Evolutionary conservation across 1,140 invertebrate genomes (phyloP).

Genomic region (Solenopsis fugax): DNA sequence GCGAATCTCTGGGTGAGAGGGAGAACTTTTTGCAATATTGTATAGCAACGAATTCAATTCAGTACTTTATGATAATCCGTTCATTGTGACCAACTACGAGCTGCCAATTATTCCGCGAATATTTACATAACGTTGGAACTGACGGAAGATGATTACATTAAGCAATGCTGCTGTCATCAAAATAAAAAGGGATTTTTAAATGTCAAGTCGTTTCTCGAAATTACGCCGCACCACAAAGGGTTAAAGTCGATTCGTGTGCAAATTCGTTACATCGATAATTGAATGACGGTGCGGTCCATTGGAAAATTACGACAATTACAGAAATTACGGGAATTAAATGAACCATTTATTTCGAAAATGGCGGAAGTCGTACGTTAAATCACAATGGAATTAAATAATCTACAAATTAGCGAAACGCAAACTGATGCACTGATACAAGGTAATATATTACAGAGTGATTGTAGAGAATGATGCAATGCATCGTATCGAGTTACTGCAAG

Average conservation of each 20-base stretch:
- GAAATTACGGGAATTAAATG: conserved; percentile 50
- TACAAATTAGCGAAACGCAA: conserved; percentile 19
- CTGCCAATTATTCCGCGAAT: conserved; percentile 6
- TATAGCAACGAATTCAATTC: not conserved
- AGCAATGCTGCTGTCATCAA: conserved; percentile 6
- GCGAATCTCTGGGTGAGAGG: not conserved
- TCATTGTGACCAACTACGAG: not conserved
- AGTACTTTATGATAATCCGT: not conserved
- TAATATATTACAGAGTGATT: not conserved
- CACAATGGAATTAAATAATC: conserved; percentile 45
- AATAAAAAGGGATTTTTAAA: conserved; percentile 35
- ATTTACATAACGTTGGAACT: conserved; percentile 4
- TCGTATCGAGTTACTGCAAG: not conserved
- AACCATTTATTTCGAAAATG: conserved; percentile 56
- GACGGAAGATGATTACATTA: conserved; percentile 31
- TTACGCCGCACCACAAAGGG: conserved; percentile 2
- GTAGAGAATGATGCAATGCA: not conserved
- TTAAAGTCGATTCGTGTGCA: conserved; percentile 55
- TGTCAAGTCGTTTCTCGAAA: conserved; percentile 8
- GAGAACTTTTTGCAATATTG: not conserved
- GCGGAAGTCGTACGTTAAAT: conserved; percentile 28
- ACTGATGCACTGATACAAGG: not conserved
- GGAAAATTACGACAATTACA: conserved; percentile 59
- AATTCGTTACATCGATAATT: conserved; percentile 43
- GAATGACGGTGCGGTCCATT: conserved; percentile 35